A percentile compares a stretch with the other conserved stretches of the same genome.
These are phyloP conservation scores for Andrena trimmerana DNA, from an alignment of 2,888 invertebrate species.

Conservation along the genomic window DNA sequence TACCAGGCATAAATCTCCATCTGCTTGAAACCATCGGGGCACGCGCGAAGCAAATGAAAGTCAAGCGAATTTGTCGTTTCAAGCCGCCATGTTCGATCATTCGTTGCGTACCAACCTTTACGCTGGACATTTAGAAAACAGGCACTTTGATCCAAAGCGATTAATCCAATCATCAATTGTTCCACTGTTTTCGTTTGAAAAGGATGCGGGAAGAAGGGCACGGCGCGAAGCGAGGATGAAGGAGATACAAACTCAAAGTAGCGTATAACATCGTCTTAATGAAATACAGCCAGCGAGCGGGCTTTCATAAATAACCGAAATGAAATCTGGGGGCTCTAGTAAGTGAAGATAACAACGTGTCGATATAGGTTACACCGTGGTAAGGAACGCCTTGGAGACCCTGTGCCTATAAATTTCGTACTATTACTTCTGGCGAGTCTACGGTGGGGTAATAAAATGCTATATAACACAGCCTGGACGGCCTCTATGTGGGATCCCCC, in stretches of 20 bases:
- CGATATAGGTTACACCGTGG: constrained; percentile 65
- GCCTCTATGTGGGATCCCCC: constrained; percentile 42
- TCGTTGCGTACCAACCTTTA: background rate
- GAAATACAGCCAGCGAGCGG: constrained; percentile 1
- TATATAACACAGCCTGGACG: constrained; percentile 62
- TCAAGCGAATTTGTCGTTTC: constrained; percentile 36
- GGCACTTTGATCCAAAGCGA: background rate
- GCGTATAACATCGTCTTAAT: background rate
- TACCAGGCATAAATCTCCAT: constrained; percentile 69
- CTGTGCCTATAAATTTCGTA: constrained; percentile 67
- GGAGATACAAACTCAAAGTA: background rate
- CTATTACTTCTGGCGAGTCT: constrained; percentile 63
- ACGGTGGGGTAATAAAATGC: constrained; percentile 67
- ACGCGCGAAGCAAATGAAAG: constrained; percentile 46
- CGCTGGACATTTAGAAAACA: background rate
- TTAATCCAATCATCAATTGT: no score
- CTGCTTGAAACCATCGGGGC: constrained; percentile 45
- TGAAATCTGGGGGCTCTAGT: constrained; percentile 56
- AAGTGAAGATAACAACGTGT: constrained; percentile 71
- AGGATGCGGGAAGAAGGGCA: background rate
- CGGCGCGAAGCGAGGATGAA: background rate
- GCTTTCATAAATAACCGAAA: constrained; percentile 66
- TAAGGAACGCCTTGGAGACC: constrained; percentile 56
- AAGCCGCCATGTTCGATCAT: background rate
- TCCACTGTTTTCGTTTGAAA: background rate